Evolutionary conservation across 2,888 invertebrate species (phyloP).

Genomic region (Phaedon cochleariae): DNA sequence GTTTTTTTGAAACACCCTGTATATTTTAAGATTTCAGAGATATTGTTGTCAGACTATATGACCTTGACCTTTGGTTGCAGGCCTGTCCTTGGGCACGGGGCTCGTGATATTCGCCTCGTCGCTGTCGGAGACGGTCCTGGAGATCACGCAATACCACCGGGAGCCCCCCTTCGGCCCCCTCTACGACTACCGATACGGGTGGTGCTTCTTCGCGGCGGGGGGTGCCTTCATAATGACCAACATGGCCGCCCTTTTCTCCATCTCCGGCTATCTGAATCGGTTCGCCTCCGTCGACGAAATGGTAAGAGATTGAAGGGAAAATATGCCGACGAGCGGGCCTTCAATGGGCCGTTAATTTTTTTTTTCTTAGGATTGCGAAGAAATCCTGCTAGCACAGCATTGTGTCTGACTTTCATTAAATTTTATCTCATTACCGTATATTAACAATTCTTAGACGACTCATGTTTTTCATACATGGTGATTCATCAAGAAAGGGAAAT

Average conservation of each 20-base stretch:
- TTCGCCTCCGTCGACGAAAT: constrained; percentile 70
- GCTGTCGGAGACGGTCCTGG: constrained; percentile 68
- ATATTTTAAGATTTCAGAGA: too few relatives aligned
- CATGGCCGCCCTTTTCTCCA: constrained; percentile 67
- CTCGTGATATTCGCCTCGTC: constrained; percentile 70
- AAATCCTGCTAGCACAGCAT: too few relatives aligned
- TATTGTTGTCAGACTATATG: too few relatives aligned
- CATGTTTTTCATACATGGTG: too few relatives aligned
- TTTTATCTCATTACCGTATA: too few relatives aligned
- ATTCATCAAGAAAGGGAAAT: too few relatives aligned
- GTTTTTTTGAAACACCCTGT: too few relatives aligned
- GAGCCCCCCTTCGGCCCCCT: constrained; percentile 54
- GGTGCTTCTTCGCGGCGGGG: constrained; percentile 71
- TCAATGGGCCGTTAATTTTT: constrained; percentile 16
- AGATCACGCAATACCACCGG: constrained; percentile 61
- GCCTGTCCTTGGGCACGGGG: constrained; percentile 69
- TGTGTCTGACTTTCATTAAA: too few relatives aligned
- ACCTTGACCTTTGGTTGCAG: too few relatives aligned
- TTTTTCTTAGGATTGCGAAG: not conserved
- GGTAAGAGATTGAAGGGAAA: constrained; percentile 61
- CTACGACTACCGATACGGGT: constrained; percentile 68
- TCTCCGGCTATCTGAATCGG: constrained; percentile 68
- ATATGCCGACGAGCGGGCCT: constrained; percentile 9
- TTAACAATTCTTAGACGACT: too few relatives aligned
- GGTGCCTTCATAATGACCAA: constrained; percentile 69